These are phyloP conservation scores for Drosophila athabasca DNA, from an alignment of 1,140 invertebrate genomes.

Conservation along the genomic window DNA sequence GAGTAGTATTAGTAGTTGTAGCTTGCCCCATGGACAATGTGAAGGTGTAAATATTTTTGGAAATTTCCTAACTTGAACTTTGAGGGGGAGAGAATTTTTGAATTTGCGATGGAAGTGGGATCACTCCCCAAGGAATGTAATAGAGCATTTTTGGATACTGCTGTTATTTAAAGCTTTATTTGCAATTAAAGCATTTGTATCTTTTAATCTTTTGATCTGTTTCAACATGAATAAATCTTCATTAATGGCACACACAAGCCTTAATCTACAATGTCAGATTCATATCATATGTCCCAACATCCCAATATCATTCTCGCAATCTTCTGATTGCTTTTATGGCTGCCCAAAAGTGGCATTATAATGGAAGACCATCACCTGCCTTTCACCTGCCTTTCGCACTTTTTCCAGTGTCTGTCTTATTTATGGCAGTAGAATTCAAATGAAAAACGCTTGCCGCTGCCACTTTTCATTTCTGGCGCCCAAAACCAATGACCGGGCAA, in stretches of 20 bases:
- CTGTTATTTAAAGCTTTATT: too few species aligned
- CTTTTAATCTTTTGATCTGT: too few species aligned
- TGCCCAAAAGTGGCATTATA: background rate
- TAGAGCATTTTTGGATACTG: too few species aligned
- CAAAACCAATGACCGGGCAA: conserved; percentile 32
- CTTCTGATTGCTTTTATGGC: background rate
- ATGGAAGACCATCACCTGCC: background rate
- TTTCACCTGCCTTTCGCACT: conserved; percentile 22
- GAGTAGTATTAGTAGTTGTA: too few species aligned
- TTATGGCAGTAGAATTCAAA: conserved; percentile 69
- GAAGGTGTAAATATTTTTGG: conserved; percentile 31
- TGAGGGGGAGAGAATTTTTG: background rate
- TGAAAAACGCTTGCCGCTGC: conserved; percentile 31
- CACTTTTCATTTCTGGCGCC: conserved; percentile 21
- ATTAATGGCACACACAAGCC: too few species aligned
- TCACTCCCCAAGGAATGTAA: too few species aligned
- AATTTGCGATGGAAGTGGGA: too few species aligned
- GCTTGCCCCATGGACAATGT: conserved; percentile 9
- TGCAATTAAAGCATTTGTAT: too few species aligned
- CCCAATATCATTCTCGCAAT: background rate
- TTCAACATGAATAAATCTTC: too few species aligned
- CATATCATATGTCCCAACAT: too few species aligned
- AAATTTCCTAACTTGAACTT: conserved; percentile 32
- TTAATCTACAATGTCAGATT: too few species aligned
- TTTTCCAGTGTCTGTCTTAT: conserved; percentile 40